A percentile compares a stretch with the other conserved stretches of the same genome.
phyloP scores from a whole-genome alignment of 2,888 invertebrate genomes.

The Rugalucina vietnamica region DNA sequence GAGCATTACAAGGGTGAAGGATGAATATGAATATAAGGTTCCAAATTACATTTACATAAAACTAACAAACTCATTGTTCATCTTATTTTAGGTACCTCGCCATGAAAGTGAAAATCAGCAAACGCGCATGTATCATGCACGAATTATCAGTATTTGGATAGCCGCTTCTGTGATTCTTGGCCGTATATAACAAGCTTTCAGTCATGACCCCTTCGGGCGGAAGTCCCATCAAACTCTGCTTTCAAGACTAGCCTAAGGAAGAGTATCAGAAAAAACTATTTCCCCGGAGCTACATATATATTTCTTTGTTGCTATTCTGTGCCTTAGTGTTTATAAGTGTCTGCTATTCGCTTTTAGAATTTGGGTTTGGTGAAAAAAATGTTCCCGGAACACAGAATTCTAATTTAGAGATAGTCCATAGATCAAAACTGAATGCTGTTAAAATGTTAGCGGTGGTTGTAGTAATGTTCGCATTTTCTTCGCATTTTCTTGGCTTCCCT shows the following conservation, averaged over 20 bases:
- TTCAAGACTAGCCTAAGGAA: slow-evolving; percentile 90
- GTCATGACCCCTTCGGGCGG: slow-evolving; percentile 43
- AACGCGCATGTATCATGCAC: slow-evolving; percentile 91
- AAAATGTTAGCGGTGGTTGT: slow-evolving; percentile 97
- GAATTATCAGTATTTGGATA: slow-evolving; percentile 96
- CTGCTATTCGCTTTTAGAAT: slow-evolving; percentile 96
- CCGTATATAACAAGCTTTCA: slow-evolving; percentile 91
- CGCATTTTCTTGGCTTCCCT: slow-evolving; percentile 96
- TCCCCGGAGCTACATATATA: slow-evolving; percentile 95
- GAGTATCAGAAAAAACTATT: slow-evolving; percentile 93
- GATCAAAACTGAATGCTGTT: slow-evolving; percentile 96
- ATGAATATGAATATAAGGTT: too few relatives aligned
- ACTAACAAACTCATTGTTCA: neutral
- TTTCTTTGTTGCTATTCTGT: slow-evolving; percentile 95
- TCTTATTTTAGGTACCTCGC: slow-evolving; percentile 92
- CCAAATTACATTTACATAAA: too few relatives aligned
- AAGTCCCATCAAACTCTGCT: slow-evolving; percentile 54
- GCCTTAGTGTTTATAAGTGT: slow-evolving; percentile 95
- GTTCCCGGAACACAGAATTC: slow-evolving; percentile 93
- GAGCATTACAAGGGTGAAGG: too few relatives aligned
- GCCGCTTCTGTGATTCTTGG: slow-evolving; percentile 93
- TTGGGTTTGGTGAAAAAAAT: slow-evolving; percentile 93
- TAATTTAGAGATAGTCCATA: slow-evolving; percentile 85
- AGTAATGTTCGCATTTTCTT: slow-evolving; percentile 95
- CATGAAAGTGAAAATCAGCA: slow-evolving; percentile 92